A percentile compares a stretch with the other conserved stretches of the same genome.
These are phyloP conservation scores for Drosophila takahashii DNA, from an alignment of 1,140 invertebrate species.

Conservation along the genomic window DNA sequence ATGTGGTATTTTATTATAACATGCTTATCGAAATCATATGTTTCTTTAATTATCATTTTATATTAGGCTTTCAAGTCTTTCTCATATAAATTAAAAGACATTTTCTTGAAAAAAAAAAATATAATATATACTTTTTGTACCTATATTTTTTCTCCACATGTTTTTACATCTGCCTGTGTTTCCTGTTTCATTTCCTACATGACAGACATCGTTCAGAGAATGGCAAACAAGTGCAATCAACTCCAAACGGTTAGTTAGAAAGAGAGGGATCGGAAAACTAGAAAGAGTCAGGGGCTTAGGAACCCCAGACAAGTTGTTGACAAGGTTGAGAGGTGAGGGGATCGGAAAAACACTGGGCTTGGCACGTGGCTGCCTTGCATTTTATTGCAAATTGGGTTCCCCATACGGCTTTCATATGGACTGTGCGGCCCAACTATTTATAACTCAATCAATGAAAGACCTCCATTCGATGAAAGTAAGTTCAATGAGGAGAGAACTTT, in stretches of 20 bases:
- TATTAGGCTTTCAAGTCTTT: neutral
- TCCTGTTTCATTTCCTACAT: slow-evolving; percentile 76
- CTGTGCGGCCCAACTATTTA: slow-evolving; percentile 35
- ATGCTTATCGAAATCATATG: no score
- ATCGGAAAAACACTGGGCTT: slow-evolving; percentile 8
- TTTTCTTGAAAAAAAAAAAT: neutral
- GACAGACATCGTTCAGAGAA: slow-evolving; percentile 54
- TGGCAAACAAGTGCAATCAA: slow-evolving; percentile 74
- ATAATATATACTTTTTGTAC: neutral
- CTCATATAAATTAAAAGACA: neutral
- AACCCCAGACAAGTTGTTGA: slow-evolving; percentile 27
- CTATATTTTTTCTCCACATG: neutral
- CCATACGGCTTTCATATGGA: slow-evolving; percentile 4
- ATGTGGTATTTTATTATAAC: no score
- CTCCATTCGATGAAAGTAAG: slow-evolving; percentile 8
- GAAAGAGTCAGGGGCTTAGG: neutral
- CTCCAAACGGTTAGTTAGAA: slow-evolving; percentile 25
- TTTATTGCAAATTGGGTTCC: slow-evolving; percentile 36
- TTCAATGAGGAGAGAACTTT: neutral
- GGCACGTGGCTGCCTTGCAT: slow-evolving; percentile 47
- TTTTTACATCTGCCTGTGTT: slow-evolving; percentile 44
- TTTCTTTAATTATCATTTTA: neutral
- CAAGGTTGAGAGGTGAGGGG: neutral
- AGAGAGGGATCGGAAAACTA: slow-evolving; percentile 2
- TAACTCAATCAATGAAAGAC: slow-evolving; percentile 42